Conservation (phyloP, 2,888 invertebrate species). For the Crossocerus cetratus region DNA sequence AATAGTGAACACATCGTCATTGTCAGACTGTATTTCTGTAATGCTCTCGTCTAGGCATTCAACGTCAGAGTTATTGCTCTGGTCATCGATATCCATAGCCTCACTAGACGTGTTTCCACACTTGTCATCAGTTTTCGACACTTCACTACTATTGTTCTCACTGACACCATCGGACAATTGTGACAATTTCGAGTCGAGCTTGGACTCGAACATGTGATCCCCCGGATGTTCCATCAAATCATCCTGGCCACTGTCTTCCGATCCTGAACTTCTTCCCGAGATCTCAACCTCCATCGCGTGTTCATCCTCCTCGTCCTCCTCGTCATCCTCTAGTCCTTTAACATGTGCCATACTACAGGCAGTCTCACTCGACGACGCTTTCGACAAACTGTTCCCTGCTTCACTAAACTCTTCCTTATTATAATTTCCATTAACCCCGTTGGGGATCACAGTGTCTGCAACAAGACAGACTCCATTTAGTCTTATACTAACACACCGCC, state of each 20-base stretch:
- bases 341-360: too few species aligned
- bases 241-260: constrained; percentile 57
- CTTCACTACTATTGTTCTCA: constrained; percentile 78
- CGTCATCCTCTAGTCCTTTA: constrained; percentile 41
- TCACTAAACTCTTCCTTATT: constrained; percentile 65
- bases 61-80: constrained; percentile 72
- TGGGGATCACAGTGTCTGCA: constrained; percentile 74
- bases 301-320: constrained; percentile 56
- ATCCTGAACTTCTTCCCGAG: constrained; percentile 44
- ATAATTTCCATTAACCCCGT: constrained; percentile 76
- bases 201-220: constrained; percentile 43
- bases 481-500: constrained; percentile 7
- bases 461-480: constrained; percentile 35
- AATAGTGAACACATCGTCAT: constrained; percentile 68
- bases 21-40: constrained; percentile 68
- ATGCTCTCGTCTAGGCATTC: constrained; percentile 72
- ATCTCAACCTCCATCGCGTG: constrained; percentile 44
- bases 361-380: constrained; percentile 49
- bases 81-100: constrained; percentile 71
- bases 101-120: constrained; percentile 59
- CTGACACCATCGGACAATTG: constrained; percentile 74
- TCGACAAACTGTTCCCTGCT: constrained; percentile 46
- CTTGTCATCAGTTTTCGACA: constrained; percentile 66
- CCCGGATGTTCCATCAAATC: constrained; percentile 51
- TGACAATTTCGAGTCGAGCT: constrained; percentile 52